These are phyloP conservation scores for Rhopalosiphum nymphaeae DNA, from an alignment of 2,888 invertebrate species.

Conservation along the genomic window DNA sequence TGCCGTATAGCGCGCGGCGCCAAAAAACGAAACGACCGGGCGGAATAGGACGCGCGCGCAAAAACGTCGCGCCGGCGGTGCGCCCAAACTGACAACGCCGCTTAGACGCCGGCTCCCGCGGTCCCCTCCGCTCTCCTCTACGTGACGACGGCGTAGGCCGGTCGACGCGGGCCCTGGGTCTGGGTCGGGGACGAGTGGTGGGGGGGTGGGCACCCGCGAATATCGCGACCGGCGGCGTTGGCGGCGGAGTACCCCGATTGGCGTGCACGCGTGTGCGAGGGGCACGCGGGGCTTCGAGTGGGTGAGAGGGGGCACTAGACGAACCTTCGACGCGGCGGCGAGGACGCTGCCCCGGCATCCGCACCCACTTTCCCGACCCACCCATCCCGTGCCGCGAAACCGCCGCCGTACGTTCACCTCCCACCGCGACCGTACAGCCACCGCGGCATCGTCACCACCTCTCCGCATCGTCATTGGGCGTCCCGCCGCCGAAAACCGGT, in stretches of 20 bases:
- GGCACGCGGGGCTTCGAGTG: neutral
- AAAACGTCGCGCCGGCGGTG: constrained; percentile 61
- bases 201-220: constrained; percentile 24
- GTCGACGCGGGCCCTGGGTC: neutral
- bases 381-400: neutral
- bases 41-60: constrained; percentile 61
- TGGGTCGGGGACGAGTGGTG: constrained; percentile 51
- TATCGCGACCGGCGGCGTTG: constrained; percentile 40
- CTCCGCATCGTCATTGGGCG: neutral
- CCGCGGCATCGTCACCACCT: neutral
- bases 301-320: constrained; percentile 53
- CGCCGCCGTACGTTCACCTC: constrained; percentile 52
- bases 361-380: constrained; percentile 40
- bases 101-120: constrained; percentile 62
- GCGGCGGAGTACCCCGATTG: neutral
- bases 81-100: constrained; percentile 63
- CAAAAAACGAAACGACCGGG: constrained; percentile 56
- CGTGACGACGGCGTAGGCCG: constrained; percentile 24
- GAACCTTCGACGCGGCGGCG: constrained; percentile 62
- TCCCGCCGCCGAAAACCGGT: constrained; percentile 53
- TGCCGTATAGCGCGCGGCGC: constrained; percentile 60
- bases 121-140: neutral
- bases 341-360: constrained; percentile 59
- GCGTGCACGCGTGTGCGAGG: constrained; percentile 59
- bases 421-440: neutral